Conservation (phyloP, 2,113 vertebrate species). For the Sinocyclocheilus anophthalmus region DNA sequence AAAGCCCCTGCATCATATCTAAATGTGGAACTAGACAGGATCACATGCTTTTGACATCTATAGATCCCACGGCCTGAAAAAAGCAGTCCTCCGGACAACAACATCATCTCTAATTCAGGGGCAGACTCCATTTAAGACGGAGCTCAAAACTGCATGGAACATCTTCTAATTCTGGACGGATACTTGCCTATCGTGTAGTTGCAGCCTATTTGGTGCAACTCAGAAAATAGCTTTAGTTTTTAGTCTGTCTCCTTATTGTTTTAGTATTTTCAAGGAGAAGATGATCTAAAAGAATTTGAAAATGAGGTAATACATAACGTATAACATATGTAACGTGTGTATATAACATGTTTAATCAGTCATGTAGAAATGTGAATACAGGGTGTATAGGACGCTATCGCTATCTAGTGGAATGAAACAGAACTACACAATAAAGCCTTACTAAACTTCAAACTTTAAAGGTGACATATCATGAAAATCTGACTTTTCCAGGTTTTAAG, state of each 20-base stretch:
- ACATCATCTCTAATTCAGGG: constrained; percentile 50
- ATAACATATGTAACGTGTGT: neutral
- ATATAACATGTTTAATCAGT: neutral
- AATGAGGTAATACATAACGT: neutral
- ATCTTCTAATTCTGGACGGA: constrained; percentile 21
- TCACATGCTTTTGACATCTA: constrained; percentile 53
- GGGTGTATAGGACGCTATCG: constrained; percentile 19
- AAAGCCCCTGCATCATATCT: constrained; percentile 71
- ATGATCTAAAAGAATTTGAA: neutral
- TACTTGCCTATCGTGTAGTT: neutral
- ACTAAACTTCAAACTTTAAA: neutral
- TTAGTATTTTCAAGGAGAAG: neutral
- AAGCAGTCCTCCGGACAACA: constrained; percentile 32
- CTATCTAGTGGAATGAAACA: constrained; percentile 61
- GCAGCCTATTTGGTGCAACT: neutral
- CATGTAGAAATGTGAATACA: neutral
- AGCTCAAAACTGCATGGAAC: neutral
- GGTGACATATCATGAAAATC: too few species aligned
- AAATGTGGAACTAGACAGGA: constrained; percentile 52
- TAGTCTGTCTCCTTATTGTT: neutral
- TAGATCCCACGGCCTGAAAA: constrained; percentile 23
- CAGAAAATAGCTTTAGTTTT: neutral
- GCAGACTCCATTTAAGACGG: neutral
- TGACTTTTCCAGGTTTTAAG: too few species aligned
- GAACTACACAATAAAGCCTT: neutral